These are phyloP conservation scores for Aphaenogaster ashmeadi DNA, from an alignment of 1,140 invertebrate genomes.

Conservation along the genomic window DNA sequence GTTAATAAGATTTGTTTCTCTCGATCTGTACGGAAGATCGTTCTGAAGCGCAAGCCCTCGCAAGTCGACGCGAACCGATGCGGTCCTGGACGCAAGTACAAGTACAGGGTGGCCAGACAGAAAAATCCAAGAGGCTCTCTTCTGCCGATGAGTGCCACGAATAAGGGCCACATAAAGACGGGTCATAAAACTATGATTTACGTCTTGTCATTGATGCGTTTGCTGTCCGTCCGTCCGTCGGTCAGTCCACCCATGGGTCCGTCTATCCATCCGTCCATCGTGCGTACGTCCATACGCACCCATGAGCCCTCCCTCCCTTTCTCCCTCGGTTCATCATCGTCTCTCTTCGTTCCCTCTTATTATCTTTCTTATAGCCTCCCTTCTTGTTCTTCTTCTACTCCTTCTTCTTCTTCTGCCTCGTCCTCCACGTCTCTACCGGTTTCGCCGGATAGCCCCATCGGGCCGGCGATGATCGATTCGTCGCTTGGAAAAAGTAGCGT, in stretches of 20 bases:
- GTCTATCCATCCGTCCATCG: slow-evolving; percentile 32
- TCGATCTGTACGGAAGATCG: not conserved
- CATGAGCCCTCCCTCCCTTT: slow-evolving; percentile 58
- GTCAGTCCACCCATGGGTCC: slow-evolving; percentile 44
- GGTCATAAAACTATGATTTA: slow-evolving; percentile 86
- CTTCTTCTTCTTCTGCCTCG: slow-evolving; percentile 33
- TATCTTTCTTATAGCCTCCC: slow-evolving; percentile 50
- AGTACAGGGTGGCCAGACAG: slow-evolving; percentile 75
- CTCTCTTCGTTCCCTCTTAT: slow-evolving; percentile 55
- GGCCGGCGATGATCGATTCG: slow-evolving; percentile 70
- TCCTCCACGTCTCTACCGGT: slow-evolving; percentile 21
- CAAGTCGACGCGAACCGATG: slow-evolving; percentile 8
- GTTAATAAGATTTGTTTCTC: not conserved
- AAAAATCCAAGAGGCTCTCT: slow-evolving; percentile 74
- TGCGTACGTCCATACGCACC: slow-evolving; percentile 36
- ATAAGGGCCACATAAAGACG: slow-evolving; percentile 84
- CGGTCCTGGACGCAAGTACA: slow-evolving; percentile 66
- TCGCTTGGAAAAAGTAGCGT: slow-evolving; percentile 63
- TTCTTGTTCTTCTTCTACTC: slow-evolving; percentile 70
- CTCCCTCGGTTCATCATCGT: slow-evolving; percentile 68
- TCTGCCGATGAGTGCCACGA: slow-evolving; percentile 79
- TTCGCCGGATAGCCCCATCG: slow-evolving; percentile 58
- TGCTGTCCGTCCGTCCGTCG: slow-evolving; percentile 69
- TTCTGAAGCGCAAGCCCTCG: not conserved
- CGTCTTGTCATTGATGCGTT: slow-evolving; percentile 84